A percentile compares a stretch with the other conserved stretches of the same genome.
phyloP scores from a whole-genome alignment of 1,140 invertebrate species.

The Caenorhabditis briggsae region DNA sequence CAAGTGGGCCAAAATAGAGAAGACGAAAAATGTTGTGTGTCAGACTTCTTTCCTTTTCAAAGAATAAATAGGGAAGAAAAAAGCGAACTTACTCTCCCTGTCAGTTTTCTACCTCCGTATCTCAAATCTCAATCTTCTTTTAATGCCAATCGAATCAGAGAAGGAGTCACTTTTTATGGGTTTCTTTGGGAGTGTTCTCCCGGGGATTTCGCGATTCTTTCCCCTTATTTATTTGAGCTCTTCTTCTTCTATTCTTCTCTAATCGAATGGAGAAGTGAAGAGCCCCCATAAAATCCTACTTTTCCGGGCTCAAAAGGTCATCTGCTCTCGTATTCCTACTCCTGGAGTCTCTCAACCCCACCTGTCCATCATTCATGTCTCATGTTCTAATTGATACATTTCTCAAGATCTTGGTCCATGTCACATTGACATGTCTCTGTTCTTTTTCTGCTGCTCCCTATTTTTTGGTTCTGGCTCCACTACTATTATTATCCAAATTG shows the following conservation, averaged over 20 bases:
- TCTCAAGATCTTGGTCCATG: neutral
- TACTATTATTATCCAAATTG: conserved; percentile 51
- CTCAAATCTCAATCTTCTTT: conserved; percentile 26
- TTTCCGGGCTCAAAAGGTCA: too few relatives aligned
- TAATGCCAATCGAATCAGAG: conserved; percentile 45
- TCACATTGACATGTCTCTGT: conserved; percentile 31
- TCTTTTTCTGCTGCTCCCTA: conserved; percentile 10
- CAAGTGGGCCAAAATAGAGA: conserved; percentile 44
- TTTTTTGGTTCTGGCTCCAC: conserved; percentile 11
- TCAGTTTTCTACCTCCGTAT: conserved; percentile 31
- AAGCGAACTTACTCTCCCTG: conserved; percentile 5
- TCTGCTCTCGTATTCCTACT: neutral
- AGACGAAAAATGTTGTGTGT: conserved; percentile 28
- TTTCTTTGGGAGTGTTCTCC: conserved; percentile 46
- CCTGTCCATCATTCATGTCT: conserved; percentile 39
- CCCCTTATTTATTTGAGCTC: too few relatives aligned
- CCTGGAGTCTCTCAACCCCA: neutral
- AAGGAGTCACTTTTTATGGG: conserved; percentile 48
- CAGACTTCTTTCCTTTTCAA: conserved; percentile 20
- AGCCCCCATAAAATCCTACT: too few relatives aligned
- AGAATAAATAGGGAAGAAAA: neutral
- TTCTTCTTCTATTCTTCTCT: conserved; percentile 15
- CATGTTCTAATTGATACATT: conserved; percentile 48
- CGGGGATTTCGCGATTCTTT: neutral
- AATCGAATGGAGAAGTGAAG: conserved; percentile 2